Base-by-base conservation (phyloP, 2,797 vertebrate genomes). In the Lutjanus argentimaculatus region DNA sequence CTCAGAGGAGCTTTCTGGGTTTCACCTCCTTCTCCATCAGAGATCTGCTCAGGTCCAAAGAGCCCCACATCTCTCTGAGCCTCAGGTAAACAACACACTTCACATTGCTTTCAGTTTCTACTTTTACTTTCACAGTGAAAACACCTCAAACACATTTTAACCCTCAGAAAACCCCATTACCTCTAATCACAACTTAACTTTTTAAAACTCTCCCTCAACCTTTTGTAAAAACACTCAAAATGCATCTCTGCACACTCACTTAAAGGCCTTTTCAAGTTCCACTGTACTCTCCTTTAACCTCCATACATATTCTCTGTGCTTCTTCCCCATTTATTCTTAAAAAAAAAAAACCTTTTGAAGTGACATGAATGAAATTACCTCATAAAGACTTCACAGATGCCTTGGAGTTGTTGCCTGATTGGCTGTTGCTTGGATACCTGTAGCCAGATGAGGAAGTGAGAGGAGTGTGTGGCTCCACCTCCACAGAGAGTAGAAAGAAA, bases 371-470 rank as follows among this genome's bases (percentile, higher is more conserved):
- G 15, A 76, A 85, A 58, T 7, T 14, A 9, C 10, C n/a, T 61
- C 61, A 46, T 19, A 14, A 13, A 45, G 21, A 7, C 56, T 22
- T 66, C 21, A 7, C 6, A 13, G 46, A 49, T 2, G 16, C 19
- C 84, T 72, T 17, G 96, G 88, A 96, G 96, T 73, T 94, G 96
- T 53, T 96, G 95, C 78, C 96, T 97, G 95, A 90, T 97, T 93
- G 95, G 91, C 68, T 59, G 96, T 93, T 98, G 98, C 92, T 92
- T 95, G 94, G 97, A 96, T 71, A 98, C 96, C 21, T 95, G 96
- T 42, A 85, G 40, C 30, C 92, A 9, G 95, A 98, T 43, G 66
- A 90, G 92, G 92, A 93, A 93, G 89, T 88, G 86, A 83, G 78
- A 76, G 16, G 4, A 6, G 53, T 7, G 56, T 40, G 62, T 17